Base-by-base conservation (phyloP, 1,140 invertebrate species). In the Trichogramma pretiosum region DNA sequence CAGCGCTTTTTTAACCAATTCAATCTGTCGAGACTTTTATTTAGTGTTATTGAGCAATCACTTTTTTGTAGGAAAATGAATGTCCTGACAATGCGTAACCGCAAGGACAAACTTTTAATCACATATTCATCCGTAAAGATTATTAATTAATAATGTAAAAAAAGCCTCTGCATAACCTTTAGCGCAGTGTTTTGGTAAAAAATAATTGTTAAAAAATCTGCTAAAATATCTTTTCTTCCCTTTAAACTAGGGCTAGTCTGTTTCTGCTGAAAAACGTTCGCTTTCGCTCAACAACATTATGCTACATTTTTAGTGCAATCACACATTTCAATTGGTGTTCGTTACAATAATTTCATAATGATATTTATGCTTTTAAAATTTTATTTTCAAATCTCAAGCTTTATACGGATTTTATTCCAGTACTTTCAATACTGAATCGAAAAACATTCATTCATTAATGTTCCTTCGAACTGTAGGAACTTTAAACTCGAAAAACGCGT, bases 21-120 rank as follows among this genome's bases (percentile, higher is more conserved):
- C 28, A 14, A 19, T 32, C 23, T 28, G 32, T 33, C 28, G 18
- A n/a, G 37, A 11, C n/a, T 28, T 28, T 17, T 26, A 28, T 35
- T 41, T 48, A 42, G 22, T 41, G 26, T 23, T 39, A 17, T 21
- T 39, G 26, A 48, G 41, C 26, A 48, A 48, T 42, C 23, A 48
- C 38, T 24, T 48, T 48, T 22, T 26, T 13, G 9, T 39, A 40
- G 41, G 32, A 34, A 54, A 37, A 54, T 34, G 36, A 54, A 35
- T 32, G 33, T 46, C 19, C 33, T 43, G 8, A 50, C 35, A 47
- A 48, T 53, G 44, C 43, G 23, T 56, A 19, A 43, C 23, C 7
- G 24, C 28, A 38, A 48, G 30, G 36, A 40, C 37, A 26, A 35
- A 26, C 22, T 41, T 48, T 14, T 9, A 24, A 40, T 39, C 45